Percentiles rank a stretch among this genome's conserved stretches.
These are phyloP conservation scores for Rhineura floridana DNA, from an alignment of 2,113 vertebrate genomes.

Conservation along the genomic window DNA sequence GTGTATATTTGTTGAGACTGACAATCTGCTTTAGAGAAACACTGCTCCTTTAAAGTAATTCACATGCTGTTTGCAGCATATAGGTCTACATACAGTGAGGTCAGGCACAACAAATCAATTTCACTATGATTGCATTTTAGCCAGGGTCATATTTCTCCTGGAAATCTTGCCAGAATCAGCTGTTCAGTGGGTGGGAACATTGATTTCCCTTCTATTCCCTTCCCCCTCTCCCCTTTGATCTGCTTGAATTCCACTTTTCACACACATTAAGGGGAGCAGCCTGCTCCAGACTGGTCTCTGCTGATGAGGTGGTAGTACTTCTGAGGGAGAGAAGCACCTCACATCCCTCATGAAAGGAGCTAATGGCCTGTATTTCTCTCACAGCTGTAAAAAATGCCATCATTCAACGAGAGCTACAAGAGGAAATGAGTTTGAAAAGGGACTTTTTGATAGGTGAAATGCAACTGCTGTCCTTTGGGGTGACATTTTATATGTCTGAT, in stretches of 20 bases:
- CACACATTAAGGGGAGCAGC: not conserved
- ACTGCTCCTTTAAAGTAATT: conserved; percentile 45
- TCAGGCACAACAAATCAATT: conserved; percentile 58
- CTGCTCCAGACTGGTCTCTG: conserved; percentile 34
- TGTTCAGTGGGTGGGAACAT: conserved; percentile 47
- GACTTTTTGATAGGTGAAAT: conserved; percentile 34
- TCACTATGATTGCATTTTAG: conserved; percentile 60
- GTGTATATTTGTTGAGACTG: not conserved
- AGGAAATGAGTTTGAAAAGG: conserved; percentile 24
- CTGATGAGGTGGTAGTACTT: conserved; percentile 9
- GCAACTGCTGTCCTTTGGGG: not conserved
- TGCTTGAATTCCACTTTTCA: conserved; percentile 25
- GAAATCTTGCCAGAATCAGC: conserved; percentile 59
- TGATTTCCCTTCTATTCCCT: conserved; percentile 39
- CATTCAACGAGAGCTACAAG: not conserved
- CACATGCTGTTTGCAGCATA: conserved; percentile 43
- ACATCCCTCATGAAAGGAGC: conserved; percentile 9
- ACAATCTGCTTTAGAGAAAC: conserved; percentile 34
- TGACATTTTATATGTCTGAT: conserved; percentile 15
- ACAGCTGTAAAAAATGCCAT: conserved; percentile 38
- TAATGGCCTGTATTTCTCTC: conserved; percentile 50
- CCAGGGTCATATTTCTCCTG: conserved; percentile 42
- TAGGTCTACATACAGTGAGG: conserved; percentile 50
- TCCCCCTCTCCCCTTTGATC: conserved; percentile 18
- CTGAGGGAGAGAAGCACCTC: not conserved